These are phyloP conservation scores for Leptoteleia sp. DNA, from an alignment of 1,140 invertebrate species.

Conservation along the genomic window DNA sequence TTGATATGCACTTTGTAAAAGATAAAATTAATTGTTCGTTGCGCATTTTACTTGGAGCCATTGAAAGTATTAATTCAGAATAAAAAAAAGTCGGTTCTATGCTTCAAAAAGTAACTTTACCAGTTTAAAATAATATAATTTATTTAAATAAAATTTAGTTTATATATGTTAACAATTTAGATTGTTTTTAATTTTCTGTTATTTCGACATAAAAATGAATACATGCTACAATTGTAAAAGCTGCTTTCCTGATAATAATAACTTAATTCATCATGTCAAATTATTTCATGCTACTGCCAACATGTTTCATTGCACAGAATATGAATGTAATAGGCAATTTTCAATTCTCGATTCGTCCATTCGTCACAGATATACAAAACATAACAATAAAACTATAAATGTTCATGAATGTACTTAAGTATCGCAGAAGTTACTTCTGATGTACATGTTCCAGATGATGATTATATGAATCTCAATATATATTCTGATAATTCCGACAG, in stretches of 20 bases:
- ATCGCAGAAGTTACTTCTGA: too few relatives aligned
- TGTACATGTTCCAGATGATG: too few relatives aligned
- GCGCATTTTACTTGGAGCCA: slow-evolving; percentile 20
- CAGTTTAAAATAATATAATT: background rate
- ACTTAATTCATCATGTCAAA: slow-evolving; percentile 9
- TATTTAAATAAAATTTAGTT: slow-evolving; percentile 3
- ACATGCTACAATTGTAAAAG: slow-evolving; percentile 16
- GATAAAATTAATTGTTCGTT: slow-evolving; percentile 24
- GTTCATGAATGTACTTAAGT: too few relatives aligned
- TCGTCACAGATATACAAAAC: slow-evolving; percentile 16
- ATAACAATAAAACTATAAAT: too few relatives aligned
- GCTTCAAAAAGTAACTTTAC: too few relatives aligned
- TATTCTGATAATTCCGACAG: too few relatives aligned
- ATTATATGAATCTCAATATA: too few relatives aligned
- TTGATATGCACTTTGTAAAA: background rate
- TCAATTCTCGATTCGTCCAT: slow-evolving; percentile 25
- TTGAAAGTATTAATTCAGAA: background rate
- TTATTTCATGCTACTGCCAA: background rate
- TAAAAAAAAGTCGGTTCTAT: too few relatives aligned
- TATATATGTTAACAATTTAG: too few relatives aligned
- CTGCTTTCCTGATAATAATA: slow-evolving; percentile 5
- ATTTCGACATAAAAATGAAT: slow-evolving; percentile 6
- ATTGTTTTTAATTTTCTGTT: too few relatives aligned
- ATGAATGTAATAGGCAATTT: slow-evolving; percentile 11
- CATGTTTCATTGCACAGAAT: slow-evolving; percentile 24